These are phyloP conservation scores for Suricata suricatta DNA, from an alignment of 2,113 vertebrate species.

Conservation along the genomic window DNA sequence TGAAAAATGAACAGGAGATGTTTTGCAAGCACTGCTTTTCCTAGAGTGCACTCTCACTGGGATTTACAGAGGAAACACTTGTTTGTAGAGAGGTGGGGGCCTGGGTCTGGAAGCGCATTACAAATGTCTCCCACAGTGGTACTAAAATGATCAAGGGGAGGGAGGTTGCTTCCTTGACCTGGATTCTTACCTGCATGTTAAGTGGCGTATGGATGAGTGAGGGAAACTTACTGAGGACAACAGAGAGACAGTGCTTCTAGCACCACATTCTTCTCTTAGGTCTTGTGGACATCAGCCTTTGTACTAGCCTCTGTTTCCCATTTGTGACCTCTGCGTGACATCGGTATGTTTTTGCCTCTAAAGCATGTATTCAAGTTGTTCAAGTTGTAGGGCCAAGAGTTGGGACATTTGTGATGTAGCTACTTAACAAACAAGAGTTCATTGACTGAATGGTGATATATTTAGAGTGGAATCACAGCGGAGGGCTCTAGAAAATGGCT, in stretches of 20 bases:
- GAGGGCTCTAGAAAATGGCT: background rate
- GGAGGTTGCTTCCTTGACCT: background rate
- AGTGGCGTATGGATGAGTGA: background rate
- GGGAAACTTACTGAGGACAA: background rate
- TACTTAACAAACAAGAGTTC: background rate
- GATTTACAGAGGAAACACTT: conserved; percentile 64
- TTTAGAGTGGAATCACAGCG: background rate
- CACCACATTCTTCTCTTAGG: background rate
- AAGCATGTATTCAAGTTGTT: background rate
- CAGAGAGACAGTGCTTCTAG: background rate
- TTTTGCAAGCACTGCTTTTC: conserved; percentile 69
- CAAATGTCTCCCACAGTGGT: background rate
- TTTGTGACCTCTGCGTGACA: background rate
- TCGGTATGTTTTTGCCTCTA: background rate
- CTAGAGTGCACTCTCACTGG: conserved; percentile 54
- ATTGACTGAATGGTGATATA: background rate
- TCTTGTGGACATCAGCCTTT: background rate
- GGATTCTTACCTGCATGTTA: background rate
- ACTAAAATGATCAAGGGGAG: conserved; percentile 49
- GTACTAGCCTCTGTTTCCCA: background rate
- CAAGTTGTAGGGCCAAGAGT: background rate
- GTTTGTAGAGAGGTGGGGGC: conserved; percentile 24
- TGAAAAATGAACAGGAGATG: conserved; percentile 61
- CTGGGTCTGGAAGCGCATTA: conserved; percentile 6
- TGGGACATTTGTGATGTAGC: background rate